These are phyloP conservation scores for Tragelaphus imberbis DNA, from an alignment of 2,113 vertebrate species.

Conservation along the genomic window DNA sequence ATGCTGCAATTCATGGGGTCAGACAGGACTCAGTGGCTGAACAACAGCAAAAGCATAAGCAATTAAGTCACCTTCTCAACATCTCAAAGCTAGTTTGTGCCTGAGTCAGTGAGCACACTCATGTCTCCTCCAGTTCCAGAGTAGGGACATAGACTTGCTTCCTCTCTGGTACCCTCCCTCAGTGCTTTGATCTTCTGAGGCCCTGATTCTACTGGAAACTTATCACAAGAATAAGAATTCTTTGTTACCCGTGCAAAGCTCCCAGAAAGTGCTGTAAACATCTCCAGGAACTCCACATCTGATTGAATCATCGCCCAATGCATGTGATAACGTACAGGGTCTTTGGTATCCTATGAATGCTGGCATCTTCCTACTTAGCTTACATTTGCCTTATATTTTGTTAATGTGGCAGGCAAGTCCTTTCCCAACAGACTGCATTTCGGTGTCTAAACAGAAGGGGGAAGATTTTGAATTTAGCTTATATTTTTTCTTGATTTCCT, in stretches of 20 bases:
- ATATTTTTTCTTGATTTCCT: not conserved
- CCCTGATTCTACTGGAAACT: not conserved
- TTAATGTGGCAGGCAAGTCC: not conserved
- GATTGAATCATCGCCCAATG: not conserved
- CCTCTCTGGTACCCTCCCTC: not conserved
- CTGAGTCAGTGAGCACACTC: too few species aligned
- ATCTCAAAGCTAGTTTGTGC: not conserved
- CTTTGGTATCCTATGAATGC: not conserved
- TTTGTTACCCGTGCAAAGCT: not conserved
- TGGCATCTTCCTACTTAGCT: not conserved
- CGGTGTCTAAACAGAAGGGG: not conserved
- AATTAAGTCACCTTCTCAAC: not conserved
- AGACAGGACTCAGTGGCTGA: not conserved
- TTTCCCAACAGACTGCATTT: not conserved
- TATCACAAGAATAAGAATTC: not conserved
- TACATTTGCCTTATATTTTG: not conserved
- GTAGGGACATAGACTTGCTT: fast-evolving
- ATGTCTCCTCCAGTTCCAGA: not conserved
- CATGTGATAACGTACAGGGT: not conserved
- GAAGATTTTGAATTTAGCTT: not conserved
- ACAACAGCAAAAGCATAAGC: not conserved
- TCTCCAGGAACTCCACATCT: not conserved
- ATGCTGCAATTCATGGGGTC: not conserved
- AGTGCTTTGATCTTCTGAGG: not conserved
- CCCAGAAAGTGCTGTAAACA: not conserved